phyloP scores from a whole-genome alignment of 2,113 vertebrate species.

The Casuarius casuarius region DNA sequence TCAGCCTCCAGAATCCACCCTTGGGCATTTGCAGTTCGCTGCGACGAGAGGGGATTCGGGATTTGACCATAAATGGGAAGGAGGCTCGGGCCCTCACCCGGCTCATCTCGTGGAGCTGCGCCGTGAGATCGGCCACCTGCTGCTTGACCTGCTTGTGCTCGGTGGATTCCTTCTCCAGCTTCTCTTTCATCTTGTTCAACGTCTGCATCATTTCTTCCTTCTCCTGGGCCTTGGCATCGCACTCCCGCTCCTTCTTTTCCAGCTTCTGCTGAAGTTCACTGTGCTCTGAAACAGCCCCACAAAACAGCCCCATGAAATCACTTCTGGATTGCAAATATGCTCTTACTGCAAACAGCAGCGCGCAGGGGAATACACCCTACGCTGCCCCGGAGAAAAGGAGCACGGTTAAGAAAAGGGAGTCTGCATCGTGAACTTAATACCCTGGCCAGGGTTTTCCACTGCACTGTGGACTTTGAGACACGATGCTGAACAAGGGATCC shows the following conservation, averaged over 20 bases:
- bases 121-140: constrained; percentile 89
- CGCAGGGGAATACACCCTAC: rapidly evolving
- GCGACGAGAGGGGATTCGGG: neutral
- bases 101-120: constrained; percentile 90
- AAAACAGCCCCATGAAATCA: neutral
- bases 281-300: constrained; percentile 83
- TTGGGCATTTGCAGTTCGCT: neutral
- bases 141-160: constrained; percentile 97
- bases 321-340: neutral
- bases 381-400: neutral
- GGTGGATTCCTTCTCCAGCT: constrained; percentile 92
- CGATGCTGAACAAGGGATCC: neutral
- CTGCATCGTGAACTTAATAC: neutral
- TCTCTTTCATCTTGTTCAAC: constrained; percentile 99
- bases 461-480: neutral
- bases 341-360: neutral
- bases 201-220: constrained; percentile 99
- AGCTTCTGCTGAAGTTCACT: constrained; percentile 94
- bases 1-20: neutral
- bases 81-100: constrained; percentile 73
- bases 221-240: constrained; percentile 96
- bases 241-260: constrained; percentile 97
- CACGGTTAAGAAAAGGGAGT: neutral
- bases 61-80: rapidly evolving
- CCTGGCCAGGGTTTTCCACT: neutral